Evolutionary conservation across 2,888 invertebrate species (phyloP).

Genomic region (Myopa testacea): DNA sequence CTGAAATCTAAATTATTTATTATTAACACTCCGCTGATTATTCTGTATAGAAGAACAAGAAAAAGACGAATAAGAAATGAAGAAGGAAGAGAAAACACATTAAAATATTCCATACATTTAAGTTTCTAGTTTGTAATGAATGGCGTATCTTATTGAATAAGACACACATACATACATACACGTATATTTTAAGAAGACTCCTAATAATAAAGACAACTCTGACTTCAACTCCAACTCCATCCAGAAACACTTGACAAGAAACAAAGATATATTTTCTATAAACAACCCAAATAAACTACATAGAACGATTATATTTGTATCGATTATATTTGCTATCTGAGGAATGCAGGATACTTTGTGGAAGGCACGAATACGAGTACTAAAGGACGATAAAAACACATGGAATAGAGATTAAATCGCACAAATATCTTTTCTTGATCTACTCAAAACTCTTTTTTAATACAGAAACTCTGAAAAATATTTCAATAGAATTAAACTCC

Average conservation of each 20-base stretch:
- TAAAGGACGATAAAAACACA: not conserved
- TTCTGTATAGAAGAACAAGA: slow-evolving; percentile 11
- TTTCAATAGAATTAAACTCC: too few relatives aligned
- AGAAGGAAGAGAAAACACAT: not conserved
- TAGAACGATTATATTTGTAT: not conserved
- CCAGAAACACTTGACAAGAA: slow-evolving; percentile 16
- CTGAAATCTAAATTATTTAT: too few relatives aligned
- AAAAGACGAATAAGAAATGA: too few relatives aligned
- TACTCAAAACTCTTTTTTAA: not conserved
- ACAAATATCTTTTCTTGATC: not conserved
- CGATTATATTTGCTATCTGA: too few relatives aligned
- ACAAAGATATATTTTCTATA: not conserved
- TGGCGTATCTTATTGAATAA: too few relatives aligned
- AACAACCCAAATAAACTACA: not conserved
- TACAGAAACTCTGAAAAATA: not conserved
- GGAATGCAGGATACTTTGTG: too few relatives aligned
- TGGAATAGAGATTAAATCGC: not conserved
- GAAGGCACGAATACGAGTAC: not conserved
- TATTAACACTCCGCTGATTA: not conserved
- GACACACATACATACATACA: too few relatives aligned
- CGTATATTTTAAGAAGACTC: too few relatives aligned
- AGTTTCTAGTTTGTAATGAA: slow-evolving; percentile 11
- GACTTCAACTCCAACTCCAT: slow-evolving; percentile 29
- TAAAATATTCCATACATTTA: slow-evolving; percentile 28
- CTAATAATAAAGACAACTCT: not conserved